Conservation (phyloP, 2,113 vertebrate species). For the Cyphomyrus discorhynchus region DNA sequence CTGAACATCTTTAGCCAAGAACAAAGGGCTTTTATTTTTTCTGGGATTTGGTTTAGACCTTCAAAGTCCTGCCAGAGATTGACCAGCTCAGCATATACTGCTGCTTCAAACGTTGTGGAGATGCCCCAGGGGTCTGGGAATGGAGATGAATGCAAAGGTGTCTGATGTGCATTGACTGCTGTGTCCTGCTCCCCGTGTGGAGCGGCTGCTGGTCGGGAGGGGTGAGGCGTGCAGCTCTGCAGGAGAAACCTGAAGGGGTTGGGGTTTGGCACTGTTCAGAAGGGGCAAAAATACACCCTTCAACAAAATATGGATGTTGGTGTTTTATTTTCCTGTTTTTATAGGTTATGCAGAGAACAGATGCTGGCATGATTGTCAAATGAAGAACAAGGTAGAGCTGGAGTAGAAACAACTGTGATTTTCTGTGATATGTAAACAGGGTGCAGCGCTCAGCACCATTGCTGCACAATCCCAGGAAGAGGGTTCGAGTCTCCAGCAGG, state of each 20-base stretch:
- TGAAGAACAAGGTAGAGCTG: not conserved
- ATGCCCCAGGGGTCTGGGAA: not conserved
- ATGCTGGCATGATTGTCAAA: not conserved
- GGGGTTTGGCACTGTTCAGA: not conserved
- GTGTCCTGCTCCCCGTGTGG: not conserved
- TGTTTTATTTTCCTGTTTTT: not conserved
- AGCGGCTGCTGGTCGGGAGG: not conserved
- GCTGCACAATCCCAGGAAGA: not conserved
- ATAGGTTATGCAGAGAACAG: not conserved
- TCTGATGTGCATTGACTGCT: not conserved
- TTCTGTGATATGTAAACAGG: not conserved
- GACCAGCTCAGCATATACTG: conserved; percentile 14
- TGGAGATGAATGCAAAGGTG: conserved; percentile 4
- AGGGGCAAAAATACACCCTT: not conserved
- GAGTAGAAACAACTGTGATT: not conserved
- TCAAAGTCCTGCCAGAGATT: conserved; percentile 3
- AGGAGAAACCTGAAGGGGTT: not conserved
- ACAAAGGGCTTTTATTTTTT: conserved; percentile 9
- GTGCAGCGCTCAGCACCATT: not conserved
- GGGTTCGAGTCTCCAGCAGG: not conserved
- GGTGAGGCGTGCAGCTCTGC: not conserved
- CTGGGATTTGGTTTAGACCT: conserved; percentile 8
- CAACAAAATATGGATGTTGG: not conserved
- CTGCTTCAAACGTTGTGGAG: not conserved
- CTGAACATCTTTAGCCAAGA: not conserved